A percentile compares a stretch with the other conserved stretches of the same genome.
Conservation (phyloP, 1,140 invertebrate species). For the Brachionus asplanchnoidis region DNA sequence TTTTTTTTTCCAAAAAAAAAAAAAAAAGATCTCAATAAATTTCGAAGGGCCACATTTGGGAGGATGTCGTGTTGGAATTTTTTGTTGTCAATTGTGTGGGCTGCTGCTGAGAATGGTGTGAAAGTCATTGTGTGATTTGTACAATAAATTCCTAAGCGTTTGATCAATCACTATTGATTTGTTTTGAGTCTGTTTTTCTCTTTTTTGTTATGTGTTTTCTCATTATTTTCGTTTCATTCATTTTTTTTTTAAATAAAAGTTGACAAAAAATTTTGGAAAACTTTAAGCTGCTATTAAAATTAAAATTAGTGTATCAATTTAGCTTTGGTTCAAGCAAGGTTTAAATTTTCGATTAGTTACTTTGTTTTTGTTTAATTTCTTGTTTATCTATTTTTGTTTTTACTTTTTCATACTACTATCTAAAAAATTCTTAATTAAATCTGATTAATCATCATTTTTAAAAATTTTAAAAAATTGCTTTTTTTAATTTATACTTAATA, state of each 20-base stretch:
- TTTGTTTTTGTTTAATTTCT: neutral
- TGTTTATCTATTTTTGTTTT: neutral
- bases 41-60: neutral
- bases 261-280: neutral
- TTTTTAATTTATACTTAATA: constrained; percentile 37
- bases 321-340: neutral
- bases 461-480: constrained; percentile 24
- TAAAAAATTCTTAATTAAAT: constrained; percentile 24
- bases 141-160: neutral
- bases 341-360: neutral
- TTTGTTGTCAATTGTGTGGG: neutral
- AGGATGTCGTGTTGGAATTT: neutral
- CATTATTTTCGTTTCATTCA: neutral
- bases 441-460: constrained; percentile 34
- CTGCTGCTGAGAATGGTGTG: neutral
- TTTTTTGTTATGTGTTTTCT: neutral
- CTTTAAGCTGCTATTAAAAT: neutral
- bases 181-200: neutral
- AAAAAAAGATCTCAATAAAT: neutral
- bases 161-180: constrained; percentile 2
- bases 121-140: neutral
- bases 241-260: neutral
- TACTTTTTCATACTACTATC: neutral
- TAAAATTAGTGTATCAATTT: neutral
- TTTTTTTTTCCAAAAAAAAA: neutral